These are phyloP conservation scores for Lepidothrix coronata DNA, from an alignment of 2,113 vertebrate genomes.

Conservation along the genomic window DNA sequence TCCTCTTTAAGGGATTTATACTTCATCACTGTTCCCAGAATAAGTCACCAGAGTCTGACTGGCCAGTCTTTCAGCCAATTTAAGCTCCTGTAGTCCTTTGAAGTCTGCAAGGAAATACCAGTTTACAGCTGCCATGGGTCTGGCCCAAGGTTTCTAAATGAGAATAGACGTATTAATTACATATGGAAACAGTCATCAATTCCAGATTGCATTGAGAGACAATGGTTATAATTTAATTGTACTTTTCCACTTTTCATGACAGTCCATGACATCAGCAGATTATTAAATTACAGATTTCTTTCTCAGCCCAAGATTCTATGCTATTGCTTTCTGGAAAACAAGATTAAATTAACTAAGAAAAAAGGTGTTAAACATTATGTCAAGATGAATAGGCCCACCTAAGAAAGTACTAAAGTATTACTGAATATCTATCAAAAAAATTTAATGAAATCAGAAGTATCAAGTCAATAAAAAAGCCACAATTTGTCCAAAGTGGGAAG, in stretches of 20 bases:
- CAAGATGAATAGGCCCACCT: neutral
- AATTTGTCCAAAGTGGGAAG: neutral
- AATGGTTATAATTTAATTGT: conserved; percentile 27
- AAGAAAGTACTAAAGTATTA: neutral
- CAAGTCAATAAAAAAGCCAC: neutral
- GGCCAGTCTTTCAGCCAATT: neutral
- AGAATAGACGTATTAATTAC: neutral
- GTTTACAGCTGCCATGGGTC: neutral
- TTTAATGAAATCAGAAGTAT: neutral
- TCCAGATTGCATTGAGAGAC: conserved; percentile 3
- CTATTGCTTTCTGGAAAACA: neutral
- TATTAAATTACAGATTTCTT: conserved; percentile 39
- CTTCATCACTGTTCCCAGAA: neutral
- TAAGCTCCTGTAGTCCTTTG: neutral
- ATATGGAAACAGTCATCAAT: conserved; percentile 10
- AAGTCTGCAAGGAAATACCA: neutral
- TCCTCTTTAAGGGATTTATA: neutral
- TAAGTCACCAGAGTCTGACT: neutral
- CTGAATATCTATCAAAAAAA: neutral
- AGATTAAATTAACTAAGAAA: conserved; percentile 45
- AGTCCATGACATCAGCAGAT: neutral
- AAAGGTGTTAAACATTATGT: conserved; percentile 12
- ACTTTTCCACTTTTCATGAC: conserved; percentile 28
- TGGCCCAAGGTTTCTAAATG: neutral
- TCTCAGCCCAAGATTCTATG: neutral